phyloP scores from a whole-genome alignment of 2,797 vertebrate species.

The Anabacerthia variegaticeps region DNA sequence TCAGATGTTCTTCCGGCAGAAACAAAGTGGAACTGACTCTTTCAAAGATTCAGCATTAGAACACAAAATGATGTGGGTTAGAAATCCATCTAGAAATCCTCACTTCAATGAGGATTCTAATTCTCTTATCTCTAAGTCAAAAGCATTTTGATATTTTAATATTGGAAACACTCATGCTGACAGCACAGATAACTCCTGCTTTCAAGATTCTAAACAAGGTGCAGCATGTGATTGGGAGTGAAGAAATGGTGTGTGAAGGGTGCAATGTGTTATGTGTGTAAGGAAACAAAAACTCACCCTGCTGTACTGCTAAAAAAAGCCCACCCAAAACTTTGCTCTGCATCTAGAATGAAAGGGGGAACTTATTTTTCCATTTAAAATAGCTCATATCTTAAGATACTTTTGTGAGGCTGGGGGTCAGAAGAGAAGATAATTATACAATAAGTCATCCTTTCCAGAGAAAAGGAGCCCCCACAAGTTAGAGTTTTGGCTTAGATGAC shows the following conservation, averaged over 20 bases:
- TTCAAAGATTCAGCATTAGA: neutral
- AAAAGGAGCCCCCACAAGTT: neutral
- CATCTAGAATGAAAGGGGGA: neutral
- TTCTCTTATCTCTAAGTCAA: neutral
- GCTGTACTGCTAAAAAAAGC: neutral
- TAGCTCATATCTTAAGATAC: neutral
- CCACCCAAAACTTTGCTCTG: neutral
- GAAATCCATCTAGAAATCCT: neutral
- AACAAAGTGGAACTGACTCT: neutral
- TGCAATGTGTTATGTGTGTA: neutral
- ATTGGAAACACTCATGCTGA: neutral
- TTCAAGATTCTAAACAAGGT: neutral
- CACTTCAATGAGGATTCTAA: neutral
- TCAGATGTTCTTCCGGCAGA: neutral
- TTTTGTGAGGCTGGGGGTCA: neutral
- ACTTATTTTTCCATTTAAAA: neutral
- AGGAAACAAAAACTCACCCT: neutral
- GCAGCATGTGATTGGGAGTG: neutral
- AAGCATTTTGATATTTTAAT: constrained; percentile 3
- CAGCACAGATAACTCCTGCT: neutral
- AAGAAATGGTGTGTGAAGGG: neutral
- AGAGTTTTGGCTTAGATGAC: neutral
- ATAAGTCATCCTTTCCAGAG: neutral
- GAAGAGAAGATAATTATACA: neutral
- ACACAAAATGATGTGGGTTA: neutral